Conservation (phyloP, 1,140 invertebrate genomes). For the Scaptomyza hsui region DNA sequence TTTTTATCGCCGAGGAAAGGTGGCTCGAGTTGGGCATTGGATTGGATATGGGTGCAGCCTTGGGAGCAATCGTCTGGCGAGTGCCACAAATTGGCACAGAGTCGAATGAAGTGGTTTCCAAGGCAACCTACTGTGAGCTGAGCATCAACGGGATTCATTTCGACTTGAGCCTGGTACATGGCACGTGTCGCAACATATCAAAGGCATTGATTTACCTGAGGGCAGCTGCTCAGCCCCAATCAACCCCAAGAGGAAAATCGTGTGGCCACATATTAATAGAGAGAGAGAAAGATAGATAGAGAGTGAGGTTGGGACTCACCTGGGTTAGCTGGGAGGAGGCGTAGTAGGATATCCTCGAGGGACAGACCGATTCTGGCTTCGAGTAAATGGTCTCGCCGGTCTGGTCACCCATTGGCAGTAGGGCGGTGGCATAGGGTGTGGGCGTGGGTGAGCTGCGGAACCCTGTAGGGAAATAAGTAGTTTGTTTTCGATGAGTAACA, state of each 20-base stretch:
- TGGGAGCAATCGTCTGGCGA: constrained; percentile 62
- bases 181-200: constrained; percentile 72
- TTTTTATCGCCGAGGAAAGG: constrained; percentile 71
- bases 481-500: constrained; percentile 16
- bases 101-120: constrained; percentile 23
- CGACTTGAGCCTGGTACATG: constrained; percentile 60
- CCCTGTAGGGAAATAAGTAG: constrained; percentile 50
- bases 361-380: constrained; percentile 81
- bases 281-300: background rate
- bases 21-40: constrained; percentile 4
- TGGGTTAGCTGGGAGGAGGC: constrained; percentile 77
- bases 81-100: constrained; percentile 50
- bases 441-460: constrained; percentile 86
- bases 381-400: constrained; percentile 84
- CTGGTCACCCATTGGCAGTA: constrained; percentile 52
- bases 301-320: constrained; percentile 54
- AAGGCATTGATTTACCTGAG: constrained; percentile 66
- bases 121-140: constrained; percentile 43
- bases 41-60: constrained; percentile 23
- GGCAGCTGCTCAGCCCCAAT: constrained; percentile 34
- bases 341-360: constrained; percentile 80
- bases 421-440: constrained; percentile 86
- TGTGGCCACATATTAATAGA: constrained; percentile 39
- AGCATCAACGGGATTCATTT: constrained; percentile 67
- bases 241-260: constrained; percentile 46